A percentile compares a stretch with the other conserved stretches of the same genome.
These are phyloP conservation scores for Ethmia dodecea DNA, from an alignment of 2,888 invertebrate genomes.

Conservation along the genomic window DNA sequence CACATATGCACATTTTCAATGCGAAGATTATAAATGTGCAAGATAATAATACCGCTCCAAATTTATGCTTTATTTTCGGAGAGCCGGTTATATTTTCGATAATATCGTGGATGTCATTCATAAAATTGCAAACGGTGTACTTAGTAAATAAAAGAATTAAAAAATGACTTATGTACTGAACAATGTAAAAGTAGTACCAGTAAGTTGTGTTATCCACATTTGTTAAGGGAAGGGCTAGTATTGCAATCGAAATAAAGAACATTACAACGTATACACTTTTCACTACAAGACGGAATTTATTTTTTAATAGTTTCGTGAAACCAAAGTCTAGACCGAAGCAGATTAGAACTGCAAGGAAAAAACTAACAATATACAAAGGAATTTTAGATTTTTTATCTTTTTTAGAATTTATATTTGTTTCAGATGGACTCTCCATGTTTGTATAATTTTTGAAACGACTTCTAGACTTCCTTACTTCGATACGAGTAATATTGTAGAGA, in stretches of 20 bases:
- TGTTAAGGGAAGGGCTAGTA: neutral
- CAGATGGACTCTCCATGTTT: no score
- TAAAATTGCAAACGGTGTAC: conserved; percentile 4
- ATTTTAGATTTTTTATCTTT: no score
- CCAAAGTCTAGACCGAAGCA: conserved; percentile 2
- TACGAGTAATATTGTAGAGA: no score
- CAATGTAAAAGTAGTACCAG: neutral
- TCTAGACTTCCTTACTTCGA: no score
- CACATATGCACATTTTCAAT: no score
- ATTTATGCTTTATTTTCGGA: no score
- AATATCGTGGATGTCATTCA: neutral
- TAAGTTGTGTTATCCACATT: neutral
- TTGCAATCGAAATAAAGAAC: neutral
- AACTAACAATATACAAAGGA: neutral
- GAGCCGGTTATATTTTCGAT: no score
- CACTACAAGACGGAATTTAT: neutral
- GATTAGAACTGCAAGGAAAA: neutral
- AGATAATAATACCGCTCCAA: no score
- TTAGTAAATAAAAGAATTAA: neutral
- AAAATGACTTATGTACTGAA: neutral
- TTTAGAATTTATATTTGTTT: no score
- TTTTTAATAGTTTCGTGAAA: neutral
- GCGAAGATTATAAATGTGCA: no score
- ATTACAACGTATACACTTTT: neutral
- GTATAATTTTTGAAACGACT: no score